Percentiles rank a stretch among this genome's conserved stretches.
Conservation (phyloP, 2,797 vertebrate species). For the Cyprinella venusta region DNA sequence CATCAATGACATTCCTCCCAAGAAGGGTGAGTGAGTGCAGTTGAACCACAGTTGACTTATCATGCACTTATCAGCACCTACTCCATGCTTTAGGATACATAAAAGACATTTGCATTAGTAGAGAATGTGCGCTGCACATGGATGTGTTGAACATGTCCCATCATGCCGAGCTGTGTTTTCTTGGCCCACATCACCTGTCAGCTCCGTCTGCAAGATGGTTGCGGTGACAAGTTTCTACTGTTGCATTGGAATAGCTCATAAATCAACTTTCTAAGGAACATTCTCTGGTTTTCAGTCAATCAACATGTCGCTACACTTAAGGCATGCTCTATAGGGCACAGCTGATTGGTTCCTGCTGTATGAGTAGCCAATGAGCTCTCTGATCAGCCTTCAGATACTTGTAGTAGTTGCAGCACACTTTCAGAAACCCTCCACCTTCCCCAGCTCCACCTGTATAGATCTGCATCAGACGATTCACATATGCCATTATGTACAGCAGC, state of each 20-base stretch:
- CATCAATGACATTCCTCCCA: slow-evolving; percentile 78
- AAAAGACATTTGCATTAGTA: neutral
- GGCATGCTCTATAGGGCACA: neutral
- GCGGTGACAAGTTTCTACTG: slow-evolving; percentile 3
- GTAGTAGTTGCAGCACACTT: too few relatives aligned
- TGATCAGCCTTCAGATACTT: too few relatives aligned
- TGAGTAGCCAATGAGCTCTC: too few relatives aligned
- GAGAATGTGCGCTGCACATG: slow-evolving; percentile 8
- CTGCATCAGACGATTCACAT: too few relatives aligned
- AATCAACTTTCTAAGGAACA: neutral
- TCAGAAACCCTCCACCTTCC: too few relatives aligned
- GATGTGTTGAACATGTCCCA: neutral
- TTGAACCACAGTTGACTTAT: neutral
- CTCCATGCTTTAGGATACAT: neutral
- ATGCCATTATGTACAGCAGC: too few relatives aligned
- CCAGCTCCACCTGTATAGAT: too few relatives aligned
- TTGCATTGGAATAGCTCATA: slow-evolving; percentile 5
- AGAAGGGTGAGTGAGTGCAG: slow-evolving; percentile 74
- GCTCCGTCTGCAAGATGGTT: slow-evolving; percentile 17
- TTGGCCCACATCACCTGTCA: slow-evolving; percentile 7
- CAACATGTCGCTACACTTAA: neutral
- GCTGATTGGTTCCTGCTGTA: too few relatives aligned
- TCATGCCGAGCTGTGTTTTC: slow-evolving; percentile 10
- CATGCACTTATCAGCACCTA: neutral
- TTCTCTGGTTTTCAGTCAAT: neutral